Conservation (phyloP, 1,140 invertebrate species). For the Drosophila setifemur region DNA sequence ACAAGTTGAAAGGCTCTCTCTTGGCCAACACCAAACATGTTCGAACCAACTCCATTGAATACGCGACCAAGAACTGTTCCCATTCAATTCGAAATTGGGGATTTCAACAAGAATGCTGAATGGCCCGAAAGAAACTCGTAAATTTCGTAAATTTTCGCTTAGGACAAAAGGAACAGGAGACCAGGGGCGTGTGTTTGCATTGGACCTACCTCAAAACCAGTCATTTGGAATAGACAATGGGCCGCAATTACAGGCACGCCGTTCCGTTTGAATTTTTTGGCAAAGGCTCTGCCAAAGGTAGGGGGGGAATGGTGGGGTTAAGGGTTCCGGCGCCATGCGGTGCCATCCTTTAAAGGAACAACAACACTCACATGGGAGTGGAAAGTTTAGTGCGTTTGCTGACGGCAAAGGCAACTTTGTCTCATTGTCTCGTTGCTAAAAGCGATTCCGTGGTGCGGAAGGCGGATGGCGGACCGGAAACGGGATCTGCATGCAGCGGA, state of each 20-base stretch:
- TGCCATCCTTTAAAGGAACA: conserved; percentile 10
- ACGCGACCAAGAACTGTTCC: conserved; percentile 4
- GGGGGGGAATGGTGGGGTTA: neutral
- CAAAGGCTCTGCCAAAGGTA: neutral
- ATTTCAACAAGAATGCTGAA: conserved; percentile 18
- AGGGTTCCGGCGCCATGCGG: conserved; percentile 19
- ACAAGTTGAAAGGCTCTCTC: neutral
- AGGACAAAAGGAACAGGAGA: conserved; percentile 2
- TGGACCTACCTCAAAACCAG: conserved; percentile 69
- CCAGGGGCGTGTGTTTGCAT: conserved; percentile 24
- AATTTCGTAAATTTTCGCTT: conserved; percentile 22
- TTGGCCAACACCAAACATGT: neutral
- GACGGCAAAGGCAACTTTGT: conserved; percentile 12
- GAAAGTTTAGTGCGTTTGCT: conserved; percentile 20
- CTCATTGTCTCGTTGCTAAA: conserved; percentile 37
- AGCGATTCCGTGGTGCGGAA: conserved; percentile 8
- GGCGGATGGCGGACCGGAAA: conserved; percentile 50
- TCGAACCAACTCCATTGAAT: neutral
- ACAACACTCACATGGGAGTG: conserved; percentile 9
- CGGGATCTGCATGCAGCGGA: conserved; percentile 67
- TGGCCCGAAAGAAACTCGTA: neutral
- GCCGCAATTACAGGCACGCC: conserved; percentile 64
- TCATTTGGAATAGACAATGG: conserved; percentile 72
- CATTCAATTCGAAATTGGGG: conserved; percentile 13
- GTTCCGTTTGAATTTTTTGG: conserved; percentile 35